Conservation (phyloP, 2,888 invertebrate species). For the Microplitis manilae region DNA sequence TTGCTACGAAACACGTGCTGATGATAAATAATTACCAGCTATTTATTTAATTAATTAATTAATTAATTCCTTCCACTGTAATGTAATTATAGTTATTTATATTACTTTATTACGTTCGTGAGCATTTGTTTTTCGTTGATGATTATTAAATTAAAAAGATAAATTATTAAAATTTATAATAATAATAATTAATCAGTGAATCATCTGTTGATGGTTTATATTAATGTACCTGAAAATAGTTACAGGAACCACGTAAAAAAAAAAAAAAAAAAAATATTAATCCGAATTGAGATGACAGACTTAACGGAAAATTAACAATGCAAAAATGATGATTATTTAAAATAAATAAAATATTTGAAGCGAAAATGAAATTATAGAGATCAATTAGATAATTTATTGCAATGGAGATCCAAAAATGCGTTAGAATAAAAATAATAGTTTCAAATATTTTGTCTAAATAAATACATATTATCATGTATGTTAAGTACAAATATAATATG, state of each 20-base stretch:
- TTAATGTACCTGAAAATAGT: conserved; percentile 20
- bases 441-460: conserved; percentile 65
- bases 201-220: conserved; percentile 21
- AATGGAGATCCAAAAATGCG: conserved; percentile 40
- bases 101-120: neutral
- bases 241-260: conserved; percentile 12
- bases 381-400: conserved; percentile 4
- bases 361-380: conserved; percentile 15
- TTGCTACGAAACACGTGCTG: neutral
- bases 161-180: neutral
- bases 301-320: conserved; percentile 9
- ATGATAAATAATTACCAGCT: neutral
- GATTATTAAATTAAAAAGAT: neutral
- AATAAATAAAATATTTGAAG: conserved; percentile 36
- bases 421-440: conserved; percentile 29
- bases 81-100: neutral
- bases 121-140: neutral
- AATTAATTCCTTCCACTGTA: neutral
- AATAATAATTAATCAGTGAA: conserved; percentile 8
- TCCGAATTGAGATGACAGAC: conserved; percentile 18
- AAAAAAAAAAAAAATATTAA: conserved; percentile 15
- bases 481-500: conserved; percentile 65
- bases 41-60: neutral
- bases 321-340: conserved; percentile 22
- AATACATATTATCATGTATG: conserved; percentile 54